Evolutionary conservation across 2,797 vertebrate genomes (phyloP).

Genomic region (Onychomys arenicola): DNA sequence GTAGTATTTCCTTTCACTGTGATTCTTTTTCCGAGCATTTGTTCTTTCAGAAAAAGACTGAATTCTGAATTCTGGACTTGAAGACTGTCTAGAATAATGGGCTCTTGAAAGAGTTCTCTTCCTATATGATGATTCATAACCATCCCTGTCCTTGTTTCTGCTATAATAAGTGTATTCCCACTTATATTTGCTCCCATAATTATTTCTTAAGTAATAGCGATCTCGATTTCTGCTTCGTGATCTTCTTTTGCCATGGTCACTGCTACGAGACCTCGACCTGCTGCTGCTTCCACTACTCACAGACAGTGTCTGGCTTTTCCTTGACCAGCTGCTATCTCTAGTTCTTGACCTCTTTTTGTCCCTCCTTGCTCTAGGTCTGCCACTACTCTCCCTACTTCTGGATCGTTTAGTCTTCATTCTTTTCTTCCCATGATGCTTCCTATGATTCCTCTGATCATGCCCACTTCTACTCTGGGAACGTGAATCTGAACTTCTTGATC

Average conservation of each 20-base stretch:
- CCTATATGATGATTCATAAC: conserved; percentile 86
- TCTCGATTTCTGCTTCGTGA: conserved; percentile 88
- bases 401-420: conserved; percentile 85
- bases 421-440: conserved; percentile 82
- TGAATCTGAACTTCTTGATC: conserved; percentile 85
- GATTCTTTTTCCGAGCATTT: conserved; percentile 83
- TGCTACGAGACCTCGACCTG: conserved; percentile 89
- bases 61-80: conserved; percentile 87
- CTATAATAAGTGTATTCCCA: conserved; percentile 90
- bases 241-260: conserved; percentile 85
- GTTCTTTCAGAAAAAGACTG: conserved; percentile 87
- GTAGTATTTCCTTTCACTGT: conserved; percentile 85
- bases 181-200: conserved; percentile 86
- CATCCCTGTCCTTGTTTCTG: conserved; percentile 85
- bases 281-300: conserved; percentile 88
- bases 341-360: conserved; percentile 85
- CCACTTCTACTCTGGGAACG: conserved; percentile 82
- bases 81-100: conserved; percentile 85
- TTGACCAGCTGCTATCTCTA: conserved; percentile 85
- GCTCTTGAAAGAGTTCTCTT: conserved; percentile 82
- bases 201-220: conserved; percentile 84
- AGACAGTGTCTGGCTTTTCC: conserved; percentile 87
- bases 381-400: conserved; percentile 87
- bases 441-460: conserved; percentile 82
- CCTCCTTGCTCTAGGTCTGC: conserved; percentile 82